Evolutionary conservation across 2,113 vertebrate species (phyloP).

Genomic region (Corythaeola cristata): DNA sequence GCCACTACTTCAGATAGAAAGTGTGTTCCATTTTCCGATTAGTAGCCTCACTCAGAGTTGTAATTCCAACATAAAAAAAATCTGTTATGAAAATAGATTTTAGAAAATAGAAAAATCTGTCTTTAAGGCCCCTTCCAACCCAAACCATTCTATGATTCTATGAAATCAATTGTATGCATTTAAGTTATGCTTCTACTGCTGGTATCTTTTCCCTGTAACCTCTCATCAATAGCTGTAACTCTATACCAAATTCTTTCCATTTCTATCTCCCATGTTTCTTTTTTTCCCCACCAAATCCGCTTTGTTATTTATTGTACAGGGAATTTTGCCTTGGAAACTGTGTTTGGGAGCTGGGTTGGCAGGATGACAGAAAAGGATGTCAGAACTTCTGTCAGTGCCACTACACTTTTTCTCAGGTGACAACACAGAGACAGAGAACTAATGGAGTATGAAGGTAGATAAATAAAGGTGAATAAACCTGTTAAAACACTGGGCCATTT

Average conservation of each 20-base stretch:
- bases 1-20: background rate
- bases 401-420: constrained; percentile 14
- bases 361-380: constrained; percentile 1
- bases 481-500: background rate
- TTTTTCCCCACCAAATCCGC: accelerated
- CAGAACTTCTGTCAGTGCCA: background rate
- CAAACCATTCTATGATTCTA: background rate
- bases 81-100: background rate
- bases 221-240: background rate
- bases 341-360: background rate
- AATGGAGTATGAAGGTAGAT: constrained; percentile 8
- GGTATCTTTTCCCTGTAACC: background rate
- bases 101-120: background rate
- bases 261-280: background rate
- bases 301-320: background rate
- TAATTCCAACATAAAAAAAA: background rate
- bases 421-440: constrained; percentile 8
- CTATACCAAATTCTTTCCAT: background rate
- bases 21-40: background rate
- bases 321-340: background rate
- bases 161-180: background rate
- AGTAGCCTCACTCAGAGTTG: background rate
- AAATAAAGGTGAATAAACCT: constrained; percentile 20
- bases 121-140: no score
- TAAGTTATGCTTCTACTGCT: background rate